Percentiles rank a stretch among this genome's conserved stretches.
These are phyloP conservation scores for Zosterops borbonicus DNA, from an alignment of 2,113 vertebrate genomes.

Conservation along the genomic window DNA sequence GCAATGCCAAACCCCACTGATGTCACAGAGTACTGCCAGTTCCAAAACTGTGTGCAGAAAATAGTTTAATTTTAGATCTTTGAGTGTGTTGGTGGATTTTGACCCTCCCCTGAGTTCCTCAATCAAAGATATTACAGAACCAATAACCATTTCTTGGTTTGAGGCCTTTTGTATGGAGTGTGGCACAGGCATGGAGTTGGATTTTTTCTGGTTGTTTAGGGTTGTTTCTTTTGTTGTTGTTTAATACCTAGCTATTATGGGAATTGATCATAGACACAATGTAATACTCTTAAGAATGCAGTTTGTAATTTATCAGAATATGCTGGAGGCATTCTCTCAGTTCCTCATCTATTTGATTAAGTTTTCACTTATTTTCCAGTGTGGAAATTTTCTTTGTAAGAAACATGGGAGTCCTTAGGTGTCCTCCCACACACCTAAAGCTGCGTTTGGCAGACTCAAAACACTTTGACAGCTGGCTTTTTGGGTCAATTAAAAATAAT, in stretches of 20 bases:
- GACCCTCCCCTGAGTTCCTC: not conserved
- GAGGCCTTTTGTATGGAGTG: not conserved
- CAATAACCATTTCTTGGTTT: not conserved
- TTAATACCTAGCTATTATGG: not conserved
- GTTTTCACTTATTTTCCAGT: not conserved
- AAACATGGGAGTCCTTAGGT: not conserved
- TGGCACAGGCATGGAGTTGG: not conserved
- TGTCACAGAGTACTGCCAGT: not conserved
- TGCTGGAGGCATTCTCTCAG: not conserved
- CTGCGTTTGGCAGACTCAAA: constrained; percentile 25
- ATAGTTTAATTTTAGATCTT: not conserved
- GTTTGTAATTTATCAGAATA: not conserved
- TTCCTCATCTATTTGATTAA: not conserved
- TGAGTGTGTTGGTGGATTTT: not conserved
- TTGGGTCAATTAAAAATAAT: constrained; percentile 44
- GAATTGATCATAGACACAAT: not conserved
- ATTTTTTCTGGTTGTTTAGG: not conserved
- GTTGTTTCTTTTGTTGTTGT: not conserved
- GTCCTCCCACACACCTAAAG: not conserved
- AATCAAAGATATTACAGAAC: not conserved
- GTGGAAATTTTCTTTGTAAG: not conserved
- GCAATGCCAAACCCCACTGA: not conserved
- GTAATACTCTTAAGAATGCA: not conserved
- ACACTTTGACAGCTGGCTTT: constrained; percentile 12
- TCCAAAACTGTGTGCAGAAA: not conserved